A percentile compares a stretch with the other conserved stretches of the same genome.
phyloP scores from a whole-genome alignment of 2,113 vertebrate genomes.

The Galemys pyrenaicus region DNA sequence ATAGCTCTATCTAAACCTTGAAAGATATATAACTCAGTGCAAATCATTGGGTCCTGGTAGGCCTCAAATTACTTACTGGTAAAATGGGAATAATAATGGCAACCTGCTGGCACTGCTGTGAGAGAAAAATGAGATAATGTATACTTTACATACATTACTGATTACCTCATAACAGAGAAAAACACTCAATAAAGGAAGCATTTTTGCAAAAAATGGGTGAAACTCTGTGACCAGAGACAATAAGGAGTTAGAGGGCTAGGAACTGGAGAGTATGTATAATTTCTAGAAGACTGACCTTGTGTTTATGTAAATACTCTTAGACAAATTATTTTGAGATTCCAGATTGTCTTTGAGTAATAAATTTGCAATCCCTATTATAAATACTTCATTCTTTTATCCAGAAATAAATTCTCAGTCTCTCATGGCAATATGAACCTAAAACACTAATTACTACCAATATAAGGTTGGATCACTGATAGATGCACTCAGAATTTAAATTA shows the following conservation, averaged over 20 bases:
- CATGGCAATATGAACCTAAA: neutral
- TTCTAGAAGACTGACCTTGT: neutral
- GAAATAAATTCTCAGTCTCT: slow-evolving; percentile 1
- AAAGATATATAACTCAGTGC: neutral
- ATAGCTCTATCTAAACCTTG: neutral
- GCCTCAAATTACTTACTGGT: neutral
- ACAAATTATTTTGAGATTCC: neutral
- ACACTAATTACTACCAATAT: neutral
- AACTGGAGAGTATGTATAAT: neutral
- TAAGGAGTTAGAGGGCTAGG: neutral
- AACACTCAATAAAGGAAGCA: neutral
- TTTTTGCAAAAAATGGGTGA: neutral
- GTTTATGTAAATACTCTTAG: neutral
- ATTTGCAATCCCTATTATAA: neutral
- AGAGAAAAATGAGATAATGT: neutral
- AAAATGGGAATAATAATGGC: neutral
- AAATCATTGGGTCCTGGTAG: neutral
- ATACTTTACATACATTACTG: neutral
- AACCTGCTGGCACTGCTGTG: neutral
- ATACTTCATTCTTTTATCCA: neutral
- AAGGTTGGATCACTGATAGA: neutral
- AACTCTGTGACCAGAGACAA: neutral
- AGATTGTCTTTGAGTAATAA: neutral
- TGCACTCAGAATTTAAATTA: neutral
- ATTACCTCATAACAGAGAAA: neutral